phyloP scores from a whole-genome alignment of 2,888 invertebrate genomes.

The Plutella xylostella region DNA sequence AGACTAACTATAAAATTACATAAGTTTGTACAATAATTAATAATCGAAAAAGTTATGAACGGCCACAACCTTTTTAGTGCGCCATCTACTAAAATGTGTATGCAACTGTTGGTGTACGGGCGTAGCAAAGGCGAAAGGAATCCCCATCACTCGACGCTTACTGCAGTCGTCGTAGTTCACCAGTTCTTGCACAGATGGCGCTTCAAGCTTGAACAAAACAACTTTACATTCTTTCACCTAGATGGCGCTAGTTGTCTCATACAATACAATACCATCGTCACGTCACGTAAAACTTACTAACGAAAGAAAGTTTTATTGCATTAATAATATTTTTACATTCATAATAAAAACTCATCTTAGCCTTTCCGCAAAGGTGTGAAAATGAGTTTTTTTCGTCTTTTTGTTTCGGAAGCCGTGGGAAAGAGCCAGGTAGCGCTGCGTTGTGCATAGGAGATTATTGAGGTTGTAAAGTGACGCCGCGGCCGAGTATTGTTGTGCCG shows the following conservation, averaged over 20 bases:
- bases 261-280: background rate
- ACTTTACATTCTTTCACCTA: constrained; percentile 16
- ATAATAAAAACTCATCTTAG: constrained; percentile 50
- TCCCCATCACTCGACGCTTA: no score
- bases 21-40: no score
- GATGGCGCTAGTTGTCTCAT: constrained; percentile 32
- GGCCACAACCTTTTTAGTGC: no score
- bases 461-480: background rate
- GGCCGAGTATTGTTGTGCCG: background rate
- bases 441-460: background rate
- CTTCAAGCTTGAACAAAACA: background rate
- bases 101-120: no score
- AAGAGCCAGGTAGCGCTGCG: constrained; percentile 21
- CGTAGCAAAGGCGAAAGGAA: no score
- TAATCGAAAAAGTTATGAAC: no score
- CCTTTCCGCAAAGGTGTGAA: constrained; percentile 65
- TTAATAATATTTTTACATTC: constrained; percentile 59
- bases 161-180: no score
- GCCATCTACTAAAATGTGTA: no score
- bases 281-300: constrained; percentile 17
- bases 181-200: constrained; percentile 26
- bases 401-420: constrained; percentile 47
- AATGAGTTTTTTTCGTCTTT: constrained; percentile 41
- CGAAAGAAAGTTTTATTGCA: constrained; percentile 42
- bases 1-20: no score